Evolutionary conservation across 2,113 vertebrate genomes (phyloP).

Genomic region (Pao palembangensis): DNA sequence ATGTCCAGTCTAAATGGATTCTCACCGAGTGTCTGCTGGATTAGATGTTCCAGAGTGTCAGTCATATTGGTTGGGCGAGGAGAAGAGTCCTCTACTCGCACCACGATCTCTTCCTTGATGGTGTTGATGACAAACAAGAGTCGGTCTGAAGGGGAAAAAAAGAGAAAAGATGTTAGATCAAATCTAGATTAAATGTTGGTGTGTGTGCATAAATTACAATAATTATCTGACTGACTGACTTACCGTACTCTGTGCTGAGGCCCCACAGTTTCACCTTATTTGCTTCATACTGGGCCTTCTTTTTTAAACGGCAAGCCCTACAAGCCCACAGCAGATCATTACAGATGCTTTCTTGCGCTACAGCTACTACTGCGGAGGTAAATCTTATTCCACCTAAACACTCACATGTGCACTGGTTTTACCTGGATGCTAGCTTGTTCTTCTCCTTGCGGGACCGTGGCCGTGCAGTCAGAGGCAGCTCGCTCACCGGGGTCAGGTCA

Average conservation of each 20-base stretch:
- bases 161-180: conserved; percentile 4
- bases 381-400: too few species aligned
- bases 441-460: conserved; percentile 97
- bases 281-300: conserved; percentile 99
- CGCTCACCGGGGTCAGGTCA: conserved; percentile 94
- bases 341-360: too few species aligned
- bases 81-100: conserved; percentile 86
- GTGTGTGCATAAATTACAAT: not conserved
- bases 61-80: conserved; percentile 86
- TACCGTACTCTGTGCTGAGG: conserved; percentile 98
- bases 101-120: conserved; percentile 98
- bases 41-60: conserved; percentile 88
- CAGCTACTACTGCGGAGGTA: too few species aligned
- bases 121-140: conserved; percentile 97
- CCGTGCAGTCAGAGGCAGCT: conserved; percentile 91
- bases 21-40: conserved; percentile 94
- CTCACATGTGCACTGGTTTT: conserved; percentile 10
- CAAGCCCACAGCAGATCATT: conserved; percentile 19
- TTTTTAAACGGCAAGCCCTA: conserved; percentile 97
- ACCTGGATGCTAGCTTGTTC: conserved; percentile 98
- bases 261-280: conserved; percentile 99
- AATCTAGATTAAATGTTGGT: not conserved
- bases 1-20: not conserved
- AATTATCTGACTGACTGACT: conserved; percentile 7
- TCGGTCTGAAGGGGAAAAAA: conserved; percentile 78